Conservation (phyloP, 2,888 invertebrate genomes). For the Harpalus rubripes region DNA sequence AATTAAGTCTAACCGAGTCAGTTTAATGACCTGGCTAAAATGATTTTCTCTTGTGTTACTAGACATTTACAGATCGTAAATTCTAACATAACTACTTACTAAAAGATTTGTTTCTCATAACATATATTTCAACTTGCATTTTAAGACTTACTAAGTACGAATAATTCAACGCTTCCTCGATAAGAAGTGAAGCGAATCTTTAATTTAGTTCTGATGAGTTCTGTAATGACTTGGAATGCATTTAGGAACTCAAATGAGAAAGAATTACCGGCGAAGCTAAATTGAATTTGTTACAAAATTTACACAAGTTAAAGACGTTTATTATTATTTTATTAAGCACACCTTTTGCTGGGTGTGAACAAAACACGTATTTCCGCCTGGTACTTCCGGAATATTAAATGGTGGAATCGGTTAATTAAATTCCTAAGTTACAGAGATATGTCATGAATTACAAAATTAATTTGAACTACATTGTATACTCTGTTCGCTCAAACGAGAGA, state of each 20-base stretch:
- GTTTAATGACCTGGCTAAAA: background rate
- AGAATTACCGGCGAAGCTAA: background rate
- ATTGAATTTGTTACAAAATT: background rate
- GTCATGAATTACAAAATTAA: background rate
- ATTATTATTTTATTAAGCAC: background rate
- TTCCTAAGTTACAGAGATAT: background rate
- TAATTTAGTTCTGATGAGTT: background rate
- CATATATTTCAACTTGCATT: background rate
- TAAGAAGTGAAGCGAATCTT: background rate
- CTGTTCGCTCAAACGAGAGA: no score
- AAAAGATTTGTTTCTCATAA: background rate
- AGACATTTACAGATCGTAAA: background rate
- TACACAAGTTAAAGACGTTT: background rate
- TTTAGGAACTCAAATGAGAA: background rate
- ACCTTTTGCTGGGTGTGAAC: background rate
- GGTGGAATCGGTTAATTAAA: conserved; percentile 25
- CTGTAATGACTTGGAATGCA: background rate
- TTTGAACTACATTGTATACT: background rate
- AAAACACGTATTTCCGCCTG: background rate
- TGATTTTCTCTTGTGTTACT: background rate
- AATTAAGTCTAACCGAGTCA: background rate
- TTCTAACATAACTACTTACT: background rate
- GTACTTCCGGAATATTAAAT: conserved; percentile 31
- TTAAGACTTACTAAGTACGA: no score
- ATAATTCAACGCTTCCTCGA: background rate